Evolutionary conservation across 2,888 invertebrate genomes (phyloP).

Genomic region (Clistopyga incitator): DNA sequence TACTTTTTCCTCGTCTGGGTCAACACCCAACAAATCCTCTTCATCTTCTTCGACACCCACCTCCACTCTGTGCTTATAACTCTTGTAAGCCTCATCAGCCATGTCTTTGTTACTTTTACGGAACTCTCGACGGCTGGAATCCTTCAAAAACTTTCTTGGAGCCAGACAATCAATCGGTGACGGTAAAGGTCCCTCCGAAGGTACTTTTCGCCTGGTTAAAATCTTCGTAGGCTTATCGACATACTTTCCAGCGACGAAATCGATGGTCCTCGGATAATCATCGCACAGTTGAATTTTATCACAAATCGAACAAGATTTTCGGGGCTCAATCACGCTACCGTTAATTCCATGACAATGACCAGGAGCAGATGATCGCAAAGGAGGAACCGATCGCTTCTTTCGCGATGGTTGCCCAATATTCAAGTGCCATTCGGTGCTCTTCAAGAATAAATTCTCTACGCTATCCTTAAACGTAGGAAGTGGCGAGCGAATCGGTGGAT

Average conservation of each 20-base stretch:
- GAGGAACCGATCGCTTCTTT: constrained; percentile 61
- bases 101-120: constrained; percentile 69
- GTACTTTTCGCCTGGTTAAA: constrained; percentile 46
- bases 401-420: constrained; percentile 72
- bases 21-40: not conserved
- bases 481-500: constrained; percentile 63
- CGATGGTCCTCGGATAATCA: constrained; percentile 75
- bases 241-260: constrained; percentile 69
- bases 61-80: constrained; percentile 70
- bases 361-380: constrained; percentile 64
- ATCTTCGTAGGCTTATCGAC: constrained; percentile 45
- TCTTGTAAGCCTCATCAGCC: constrained; percentile 70
- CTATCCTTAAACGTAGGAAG: constrained; percentile 68
- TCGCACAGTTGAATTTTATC: constrained; percentile 69
- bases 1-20: constrained; percentile 52
- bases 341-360: constrained; percentile 53
- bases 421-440: constrained; percentile 77
- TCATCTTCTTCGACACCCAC: not conserved
- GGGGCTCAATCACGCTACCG: not conserved
- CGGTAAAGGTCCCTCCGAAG: constrained; percentile 41
- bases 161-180: constrained; percentile 69
- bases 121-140: constrained; percentile 70
- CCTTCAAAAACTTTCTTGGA: constrained; percentile 70
- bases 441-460: constrained; percentile 65
- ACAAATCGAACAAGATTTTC: constrained; percentile 54